Evolutionary conservation across 2,888 invertebrate species (phyloP).

Genomic region (Ferrisia virgata): DNA sequence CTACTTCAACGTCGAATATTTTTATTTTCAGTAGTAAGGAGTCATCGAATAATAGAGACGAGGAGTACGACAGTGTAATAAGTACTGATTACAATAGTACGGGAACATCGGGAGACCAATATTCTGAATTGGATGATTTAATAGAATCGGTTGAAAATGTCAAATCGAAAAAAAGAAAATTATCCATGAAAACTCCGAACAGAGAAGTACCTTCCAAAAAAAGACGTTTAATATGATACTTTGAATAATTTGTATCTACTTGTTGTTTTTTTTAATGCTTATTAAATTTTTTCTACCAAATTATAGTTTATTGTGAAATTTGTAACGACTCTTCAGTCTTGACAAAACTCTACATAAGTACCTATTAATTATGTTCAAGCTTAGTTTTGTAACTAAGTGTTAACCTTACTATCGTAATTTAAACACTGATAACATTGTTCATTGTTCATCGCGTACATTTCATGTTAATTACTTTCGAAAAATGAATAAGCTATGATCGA

Average conservation of each 20-base stretch:
- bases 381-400: background rate
- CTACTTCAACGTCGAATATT: background rate
- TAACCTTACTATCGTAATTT: background rate
- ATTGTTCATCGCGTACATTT: background rate
- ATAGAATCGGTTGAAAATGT: background rate
- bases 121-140: constrained; percentile 9
- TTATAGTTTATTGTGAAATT: background rate
- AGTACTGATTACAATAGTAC: constrained; percentile 5
- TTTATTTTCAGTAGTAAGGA: background rate
- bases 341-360: background rate
- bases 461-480: constrained; percentile 3
- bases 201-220: background rate
- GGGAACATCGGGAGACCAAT: background rate
- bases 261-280: background rate
- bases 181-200: background rate
- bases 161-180: constrained; percentile 28
- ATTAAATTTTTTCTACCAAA: background rate
- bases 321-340: too few species aligned
- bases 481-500: too few species aligned
- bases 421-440: background rate
- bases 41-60: background rate
- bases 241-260: background rate
- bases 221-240: background rate
- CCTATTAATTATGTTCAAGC: background rate
- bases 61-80: constrained; percentile 12